Evolutionary conservation across 2,888 invertebrate genomes (phyloP), one percentile per base, ranked within the genome.

Genomic region (Biston stratarius): DNA sequence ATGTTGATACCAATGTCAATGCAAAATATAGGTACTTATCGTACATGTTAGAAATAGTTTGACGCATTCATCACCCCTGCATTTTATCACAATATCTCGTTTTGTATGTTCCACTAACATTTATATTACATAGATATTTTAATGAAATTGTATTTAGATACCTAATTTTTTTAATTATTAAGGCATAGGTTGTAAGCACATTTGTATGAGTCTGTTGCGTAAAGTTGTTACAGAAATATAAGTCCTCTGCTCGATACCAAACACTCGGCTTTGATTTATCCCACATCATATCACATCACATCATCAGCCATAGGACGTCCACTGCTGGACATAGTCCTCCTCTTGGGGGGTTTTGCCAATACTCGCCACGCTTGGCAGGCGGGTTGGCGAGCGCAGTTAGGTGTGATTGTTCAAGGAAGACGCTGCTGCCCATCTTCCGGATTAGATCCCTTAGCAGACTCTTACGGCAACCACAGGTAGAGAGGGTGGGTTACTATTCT

Each of bases 241-340:
- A 83, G 83, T 87, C 71, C 84, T 84, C 85, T 87, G 89, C 89
- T 90, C 90, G 81, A 83, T 75, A 74, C 59, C 38, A 58, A 58
- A 15, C 67, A 49, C 51, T 72, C 74, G 51, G 14, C 14, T 60
- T 59, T 78, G 69, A 69, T 78, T 78, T 34, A 51, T 33, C 24
- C 6, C 12, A n/a, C n/a, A n/a, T n/a, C n/a, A n/a, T n/a, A n/a
- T n/a, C n/a, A n/a, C n/a, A n/a, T n/a, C n/a, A n/a, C n/a, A n/a
- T n/a, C n/a, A n/a, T n/a, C n/a, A n/a, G n/a, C n/a, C n/a, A n/a
- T n/a, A n/a, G n/a, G n/a, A n/a, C n/a, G n/a, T n/a, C n/a, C n/a
- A n/a, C n/a, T n/a, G n/a, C n/a, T n/a, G n/a, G n/a, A n/a, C n/a
- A n/a, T n/a, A n/a, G n/a, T n/a, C n/a, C n/a, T n/a, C n/a, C n/a